These are phyloP conservation scores for Alces alces DNA, from an alignment of 2,113 vertebrate species.

Conservation along the genomic window DNA sequence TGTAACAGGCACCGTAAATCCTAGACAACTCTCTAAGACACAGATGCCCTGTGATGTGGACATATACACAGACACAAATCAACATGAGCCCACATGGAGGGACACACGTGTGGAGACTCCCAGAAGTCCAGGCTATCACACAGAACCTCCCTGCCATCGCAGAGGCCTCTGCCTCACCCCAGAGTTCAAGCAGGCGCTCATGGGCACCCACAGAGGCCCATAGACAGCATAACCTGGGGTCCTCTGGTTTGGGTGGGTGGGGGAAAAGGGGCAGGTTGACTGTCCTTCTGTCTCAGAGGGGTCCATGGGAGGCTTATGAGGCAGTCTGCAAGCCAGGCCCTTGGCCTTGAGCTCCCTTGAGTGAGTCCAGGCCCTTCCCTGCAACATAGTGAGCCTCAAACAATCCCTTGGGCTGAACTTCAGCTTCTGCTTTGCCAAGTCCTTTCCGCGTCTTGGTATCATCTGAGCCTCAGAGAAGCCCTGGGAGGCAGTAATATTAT, in stretches of 20 bases:
- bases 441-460: neutral
- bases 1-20: neutral
- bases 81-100: fast-evolving
- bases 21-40: neutral
- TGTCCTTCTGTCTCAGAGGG: neutral
- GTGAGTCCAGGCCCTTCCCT: neutral
- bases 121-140: neutral
- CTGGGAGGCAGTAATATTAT: neutral
- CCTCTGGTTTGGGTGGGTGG: neutral
- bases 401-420: neutral
- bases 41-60: neutral
- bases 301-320: neutral
- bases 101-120: neutral
- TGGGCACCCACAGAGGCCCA: neutral
- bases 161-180: too few relatives aligned
- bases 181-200: neutral
- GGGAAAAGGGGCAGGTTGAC: too few relatives aligned
- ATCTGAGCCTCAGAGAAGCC: neutral
- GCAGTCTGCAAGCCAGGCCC: neutral
- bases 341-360: neutral
- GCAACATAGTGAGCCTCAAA: neutral
- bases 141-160: neutral
- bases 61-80: neutral
- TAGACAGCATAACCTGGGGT: neutral
- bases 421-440: neutral